Evolutionary conservation across 1,140 invertebrate species (phyloP).

Genomic region (Zaprionus taronus): DNA sequence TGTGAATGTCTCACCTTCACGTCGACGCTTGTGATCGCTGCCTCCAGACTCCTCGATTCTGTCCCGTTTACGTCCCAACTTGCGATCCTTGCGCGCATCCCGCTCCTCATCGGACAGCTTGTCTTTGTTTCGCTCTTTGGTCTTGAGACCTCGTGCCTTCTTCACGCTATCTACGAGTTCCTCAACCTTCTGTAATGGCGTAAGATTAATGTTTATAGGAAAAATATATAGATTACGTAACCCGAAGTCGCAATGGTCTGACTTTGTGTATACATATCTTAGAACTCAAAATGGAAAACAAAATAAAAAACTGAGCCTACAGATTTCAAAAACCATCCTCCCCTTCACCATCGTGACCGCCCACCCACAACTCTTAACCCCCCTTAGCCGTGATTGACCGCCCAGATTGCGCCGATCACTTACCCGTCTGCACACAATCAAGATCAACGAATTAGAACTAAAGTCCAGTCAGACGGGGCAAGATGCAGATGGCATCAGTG

Average conservation of each 20-base stretch:
- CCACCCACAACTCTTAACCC: background rate
- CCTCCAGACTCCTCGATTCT: slow-evolving; percentile 88
- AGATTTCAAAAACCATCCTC: background rate
- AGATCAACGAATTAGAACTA: slow-evolving; percentile 73
- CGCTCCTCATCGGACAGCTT: slow-evolving; percentile 87
- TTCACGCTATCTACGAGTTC: slow-evolving; percentile 86
- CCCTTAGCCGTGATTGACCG: slow-evolving; percentile 15
- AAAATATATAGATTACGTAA: background rate
- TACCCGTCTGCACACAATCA: slow-evolving; percentile 75
- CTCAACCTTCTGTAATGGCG: slow-evolving; percentile 85
- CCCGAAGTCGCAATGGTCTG: background rate
- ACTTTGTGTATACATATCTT: slow-evolving; percentile 10
- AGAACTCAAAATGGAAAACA: slow-evolving; percentile 16
- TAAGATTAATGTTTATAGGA: slow-evolving; percentile 59
- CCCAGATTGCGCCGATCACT: slow-evolving; percentile 76
- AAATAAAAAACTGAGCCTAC: slow-evolving; percentile 14
- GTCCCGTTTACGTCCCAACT: slow-evolving; percentile 90
- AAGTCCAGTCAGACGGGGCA: slow-evolving; percentile 43
- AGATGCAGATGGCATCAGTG: slow-evolving; percentile 19
- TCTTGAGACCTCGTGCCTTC: slow-evolving; percentile 88
- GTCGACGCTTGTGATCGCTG: slow-evolving; percentile 89
- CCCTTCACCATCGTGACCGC: background rate
- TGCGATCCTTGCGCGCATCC: slow-evolving; percentile 90
- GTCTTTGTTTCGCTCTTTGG: slow-evolving; percentile 86
- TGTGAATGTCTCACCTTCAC: slow-evolving; percentile 87